Evolutionary conservation across 2,797 vertebrate species (phyloP).

Genomic region (Melanotaenia parkinsoni): DNA sequence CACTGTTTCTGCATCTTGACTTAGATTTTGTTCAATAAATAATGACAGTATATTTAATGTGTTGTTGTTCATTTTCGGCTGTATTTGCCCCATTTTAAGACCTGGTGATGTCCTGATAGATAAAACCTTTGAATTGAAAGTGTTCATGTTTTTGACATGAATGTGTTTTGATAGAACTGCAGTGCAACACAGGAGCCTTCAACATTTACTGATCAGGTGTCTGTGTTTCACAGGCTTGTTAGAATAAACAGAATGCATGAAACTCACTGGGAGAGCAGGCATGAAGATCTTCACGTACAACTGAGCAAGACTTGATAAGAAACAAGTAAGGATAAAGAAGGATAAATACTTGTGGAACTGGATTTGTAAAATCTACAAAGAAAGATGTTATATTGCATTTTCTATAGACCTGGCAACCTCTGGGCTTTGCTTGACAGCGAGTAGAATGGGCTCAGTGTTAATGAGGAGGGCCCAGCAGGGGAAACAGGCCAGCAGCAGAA

Average conservation of each 20-base stretch:
- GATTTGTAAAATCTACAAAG: not conserved
- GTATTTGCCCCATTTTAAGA: not conserved
- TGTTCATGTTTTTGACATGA: not conserved
- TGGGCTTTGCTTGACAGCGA: slow-evolving; percentile 85
- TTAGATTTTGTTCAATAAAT: not conserved
- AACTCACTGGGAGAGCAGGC: slow-evolving; percentile 94
- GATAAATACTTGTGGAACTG: not conserved
- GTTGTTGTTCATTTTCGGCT: not conserved
- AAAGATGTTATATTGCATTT: not conserved
- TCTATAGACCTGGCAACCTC: slow-evolving; percentile 86
- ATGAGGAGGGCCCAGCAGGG: slow-evolving; percentile 94
- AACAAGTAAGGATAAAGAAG: not conserved
- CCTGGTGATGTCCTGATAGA: not conserved
- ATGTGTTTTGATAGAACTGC: not conserved
- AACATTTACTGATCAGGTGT: not conserved
- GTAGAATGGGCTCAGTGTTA: slow-evolving; percentile 89
- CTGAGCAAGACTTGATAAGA: slow-evolving; percentile 85
- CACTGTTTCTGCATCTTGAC: too few relatives aligned
- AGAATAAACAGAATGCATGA: not conserved
- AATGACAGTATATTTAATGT: not conserved
- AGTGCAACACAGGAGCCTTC: not conserved
- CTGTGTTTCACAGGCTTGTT: not conserved
- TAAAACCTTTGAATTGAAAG: not conserved
- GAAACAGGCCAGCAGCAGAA: slow-evolving; percentile 90
- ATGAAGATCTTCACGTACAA: slow-evolving; percentile 93